Evolutionary conservation across 2,888 invertebrate genomes (phyloP).

Genomic region (Ashinkailepas kermadecensis): DNA sequence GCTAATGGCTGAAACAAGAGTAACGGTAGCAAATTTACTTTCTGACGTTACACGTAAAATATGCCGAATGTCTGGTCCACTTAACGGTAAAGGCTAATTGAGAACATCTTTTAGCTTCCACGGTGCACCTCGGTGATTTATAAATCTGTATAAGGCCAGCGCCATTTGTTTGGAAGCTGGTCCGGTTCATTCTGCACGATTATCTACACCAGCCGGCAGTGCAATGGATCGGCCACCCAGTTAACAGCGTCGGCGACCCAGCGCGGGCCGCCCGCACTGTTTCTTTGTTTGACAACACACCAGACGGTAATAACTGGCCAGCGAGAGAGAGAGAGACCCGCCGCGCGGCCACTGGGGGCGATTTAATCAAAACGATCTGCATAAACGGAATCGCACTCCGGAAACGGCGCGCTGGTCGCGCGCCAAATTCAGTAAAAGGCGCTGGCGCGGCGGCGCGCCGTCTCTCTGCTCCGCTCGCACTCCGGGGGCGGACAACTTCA

Average conservation of each 20-base stretch:
- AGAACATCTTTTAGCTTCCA: slow-evolving; percentile 21
- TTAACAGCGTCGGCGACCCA: not conserved
- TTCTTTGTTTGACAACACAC: not conserved
- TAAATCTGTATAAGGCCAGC: slow-evolving; percentile 4
- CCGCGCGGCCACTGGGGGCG: not conserved
- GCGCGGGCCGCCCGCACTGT: not conserved
- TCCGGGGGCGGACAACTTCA: too few species aligned
- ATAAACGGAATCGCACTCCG: slow-evolving; percentile 15
- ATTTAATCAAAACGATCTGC: slow-evolving; percentile 23
- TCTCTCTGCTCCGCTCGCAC: too few species aligned
- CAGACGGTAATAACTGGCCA: not conserved
- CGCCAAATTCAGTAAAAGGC: not conserved
- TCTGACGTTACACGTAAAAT: slow-evolving; percentile 1
- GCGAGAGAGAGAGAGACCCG: not conserved
- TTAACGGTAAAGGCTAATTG: slow-evolving; percentile 19
- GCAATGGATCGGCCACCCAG: not conserved
- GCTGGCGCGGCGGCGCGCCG: too few species aligned
- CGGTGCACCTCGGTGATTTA: slow-evolving; percentile 12
- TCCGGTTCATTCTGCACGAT: not conserved
- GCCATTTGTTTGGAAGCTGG: not conserved
- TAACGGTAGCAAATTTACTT: slow-evolving; percentile 4
- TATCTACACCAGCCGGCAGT: not conserved
- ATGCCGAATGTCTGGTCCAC: slow-evolving; percentile 12
- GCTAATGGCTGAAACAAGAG: slow-evolving; percentile 14
- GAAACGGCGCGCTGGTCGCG: slow-evolving; percentile 13